Percentiles rank a stretch among this genome's conserved stretches.
These are phyloP conservation scores for Rhombomys opimus DNA, from an alignment of 2,113 vertebrate genomes.

Conservation along the genomic window DNA sequence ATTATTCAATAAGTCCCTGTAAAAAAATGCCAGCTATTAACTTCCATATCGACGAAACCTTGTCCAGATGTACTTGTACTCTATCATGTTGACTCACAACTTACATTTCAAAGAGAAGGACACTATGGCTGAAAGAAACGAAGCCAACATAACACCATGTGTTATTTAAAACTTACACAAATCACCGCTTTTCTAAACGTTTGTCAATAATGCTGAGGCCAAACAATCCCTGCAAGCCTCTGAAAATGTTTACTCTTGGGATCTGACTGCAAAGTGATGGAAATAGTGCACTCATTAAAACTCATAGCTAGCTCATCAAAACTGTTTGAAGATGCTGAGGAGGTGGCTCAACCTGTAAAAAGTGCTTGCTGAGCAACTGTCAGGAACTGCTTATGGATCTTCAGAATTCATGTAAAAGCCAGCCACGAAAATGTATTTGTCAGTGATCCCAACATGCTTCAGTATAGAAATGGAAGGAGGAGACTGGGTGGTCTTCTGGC, in stretches of 20 bases:
- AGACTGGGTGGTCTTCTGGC: not conserved
- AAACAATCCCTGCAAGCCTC: not conserved
- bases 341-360: not conserved
- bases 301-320: not conserved
- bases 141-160: not conserved
- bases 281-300: not conserved
- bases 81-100: not conserved
- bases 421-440: not conserved
- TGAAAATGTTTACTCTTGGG: not conserved
- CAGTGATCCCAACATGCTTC: not conserved
- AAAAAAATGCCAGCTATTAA: not conserved
- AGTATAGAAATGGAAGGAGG: too few species aligned
- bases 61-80: not conserved
- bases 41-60: not conserved
- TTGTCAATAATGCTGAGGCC: not conserved
- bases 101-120: constrained; percentile 34
- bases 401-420: too few species aligned
- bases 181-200: not conserved
- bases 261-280: not conserved
- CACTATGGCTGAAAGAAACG: not conserved
- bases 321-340: not conserved
- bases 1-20: not conserved
- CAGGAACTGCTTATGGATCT: not conserved
- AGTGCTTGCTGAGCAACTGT: not conserved
- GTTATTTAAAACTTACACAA: not conserved